phyloP scores from a whole-genome alignment of 64 coral and sea anemone species.

The Platygyra sinensis region DNA sequence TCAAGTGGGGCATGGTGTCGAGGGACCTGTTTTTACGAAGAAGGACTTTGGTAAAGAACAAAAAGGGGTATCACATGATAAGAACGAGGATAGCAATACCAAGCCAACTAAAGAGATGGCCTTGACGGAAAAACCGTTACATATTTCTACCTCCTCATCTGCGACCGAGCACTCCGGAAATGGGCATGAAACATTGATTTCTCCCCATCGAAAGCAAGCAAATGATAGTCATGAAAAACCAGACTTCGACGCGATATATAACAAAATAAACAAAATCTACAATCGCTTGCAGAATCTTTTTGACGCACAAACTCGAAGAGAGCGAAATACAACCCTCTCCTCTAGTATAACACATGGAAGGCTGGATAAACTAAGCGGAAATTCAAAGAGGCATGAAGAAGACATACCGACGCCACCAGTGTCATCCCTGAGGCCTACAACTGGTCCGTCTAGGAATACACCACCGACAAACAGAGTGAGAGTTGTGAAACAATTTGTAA shows the following conservation, averaged over 20 bases:
- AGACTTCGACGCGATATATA: slow-evolving; percentile 5
- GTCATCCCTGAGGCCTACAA: background rate
- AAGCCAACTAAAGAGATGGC: background rate
- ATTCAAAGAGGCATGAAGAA: slow-evolving; percentile 21
- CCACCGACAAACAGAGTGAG: background rate
- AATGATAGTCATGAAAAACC: background rate
- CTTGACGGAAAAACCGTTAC: too few relatives aligned
- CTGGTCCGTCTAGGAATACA: background rate
- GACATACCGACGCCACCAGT: slow-evolving; percentile 6
- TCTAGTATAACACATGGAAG: background rate
- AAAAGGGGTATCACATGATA: background rate
- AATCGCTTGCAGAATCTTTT: slow-evolving; percentile 11
- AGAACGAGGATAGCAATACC: background rate
- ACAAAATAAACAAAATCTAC: slow-evolving; percentile 31
- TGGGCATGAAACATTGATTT: too few relatives aligned
- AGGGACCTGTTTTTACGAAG: background rate
- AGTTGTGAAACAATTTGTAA: slow-evolving; percentile 10
- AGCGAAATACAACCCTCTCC: background rate
- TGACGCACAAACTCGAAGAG: background rate
- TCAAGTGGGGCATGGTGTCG: background rate
- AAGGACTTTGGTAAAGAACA: background rate
- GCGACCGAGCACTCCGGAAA: too few relatives aligned
- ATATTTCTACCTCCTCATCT: too few relatives aligned
- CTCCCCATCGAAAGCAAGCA: background rate
- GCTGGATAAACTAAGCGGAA: background rate